Percentiles rank a stretch among this genome's conserved stretches.
Conservation (phyloP, 2,888 invertebrate genomes). For the Laothoe populi region DNA sequence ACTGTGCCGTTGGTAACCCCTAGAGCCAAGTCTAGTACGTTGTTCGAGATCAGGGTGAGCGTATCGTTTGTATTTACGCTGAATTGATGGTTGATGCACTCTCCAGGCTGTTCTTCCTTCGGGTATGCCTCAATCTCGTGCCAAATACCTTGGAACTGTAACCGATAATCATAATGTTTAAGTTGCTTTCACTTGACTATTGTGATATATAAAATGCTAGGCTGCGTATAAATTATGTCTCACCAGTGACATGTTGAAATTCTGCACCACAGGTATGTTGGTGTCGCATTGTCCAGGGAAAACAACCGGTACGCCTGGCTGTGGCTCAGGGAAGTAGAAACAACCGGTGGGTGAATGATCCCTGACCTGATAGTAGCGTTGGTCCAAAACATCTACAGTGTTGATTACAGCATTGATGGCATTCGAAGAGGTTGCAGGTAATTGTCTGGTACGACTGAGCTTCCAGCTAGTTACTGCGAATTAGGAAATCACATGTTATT, state of each 20-base stretch:
- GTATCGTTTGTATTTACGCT: constrained; percentile 39
- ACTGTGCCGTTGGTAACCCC: constrained; percentile 44
- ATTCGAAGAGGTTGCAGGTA: constrained; percentile 41
- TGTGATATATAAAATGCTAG: background rate
- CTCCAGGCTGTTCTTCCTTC: constrained; percentile 55
- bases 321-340: constrained; percentile 66
- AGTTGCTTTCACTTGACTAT: background rate
- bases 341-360: constrained; percentile 60
- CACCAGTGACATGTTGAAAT: constrained; percentile 53
- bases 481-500: background rate
- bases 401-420: constrained; percentile 50
- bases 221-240: constrained; percentile 30
- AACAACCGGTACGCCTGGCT: constrained; percentile 52
- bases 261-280: constrained; percentile 45
- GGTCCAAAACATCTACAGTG: constrained; percentile 51
- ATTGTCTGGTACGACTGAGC: constrained; percentile 57
- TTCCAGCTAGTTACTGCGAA: constrained; percentile 68
- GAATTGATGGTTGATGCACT: constrained; percentile 61
- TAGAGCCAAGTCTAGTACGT: constrained; percentile 51
- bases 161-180: constrained; percentile 31
- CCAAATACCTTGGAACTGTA: constrained; percentile 65
- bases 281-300: constrained; percentile 61
- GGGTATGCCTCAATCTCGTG: constrained; percentile 65
- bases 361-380: constrained; percentile 48
- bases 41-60: constrained; percentile 50